Base-by-base conservation (phyloP, 2,888 invertebrate genomes). In the Megastigmus dorsalis region DNA sequence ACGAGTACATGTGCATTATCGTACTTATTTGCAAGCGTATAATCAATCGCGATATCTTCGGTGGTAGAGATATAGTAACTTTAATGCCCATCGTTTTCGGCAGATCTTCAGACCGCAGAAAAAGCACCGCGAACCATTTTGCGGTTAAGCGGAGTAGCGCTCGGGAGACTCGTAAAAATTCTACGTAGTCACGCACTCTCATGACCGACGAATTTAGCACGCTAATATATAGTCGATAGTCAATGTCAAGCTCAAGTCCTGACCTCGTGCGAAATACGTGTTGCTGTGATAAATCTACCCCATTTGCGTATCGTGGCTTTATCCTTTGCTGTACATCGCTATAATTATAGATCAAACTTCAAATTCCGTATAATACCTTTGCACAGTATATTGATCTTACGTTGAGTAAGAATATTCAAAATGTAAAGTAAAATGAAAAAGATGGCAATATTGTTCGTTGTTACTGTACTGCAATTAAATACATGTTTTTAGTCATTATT, bases 81-180 rank as follows among this genome's bases (percentile, higher is more conserved):
- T 33, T 0, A 38, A 57, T 10, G 59, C 41, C 28, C 38, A 43
- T 59, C 26, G 45, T 50, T 43, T 28, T 23, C 33, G 43, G 28
- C 20, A 36, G 28, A 30, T 43, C 18, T 60, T 45, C n/a, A 30
- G 28, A 63, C 63, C 41, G 38, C 38, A 50, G 45, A 57, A 48
- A 57, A 48, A 45, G 48, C 10, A 30, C 30, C n/a, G n/a, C 18
- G 26, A 20, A 38, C 28, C 59, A 15, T 62, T 70, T 54, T 70
- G 70, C 33, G 70, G 70, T 70, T 55, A n/a, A 23, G 43, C 54
- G 36, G 45, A 62, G 54, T 62, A 60, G 60, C 60, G 33, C 52
- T 23, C 52, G n/a, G 48, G n/a, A 10, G 41, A 38, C 28, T 69
- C 70, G 62, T 36, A 62, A 70, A 70, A 70, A 62, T 70, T 62